Evolutionary conservation across 2,888 invertebrate genomes (phyloP).

Genomic region (Pandemis cinnamomeana): DNA sequence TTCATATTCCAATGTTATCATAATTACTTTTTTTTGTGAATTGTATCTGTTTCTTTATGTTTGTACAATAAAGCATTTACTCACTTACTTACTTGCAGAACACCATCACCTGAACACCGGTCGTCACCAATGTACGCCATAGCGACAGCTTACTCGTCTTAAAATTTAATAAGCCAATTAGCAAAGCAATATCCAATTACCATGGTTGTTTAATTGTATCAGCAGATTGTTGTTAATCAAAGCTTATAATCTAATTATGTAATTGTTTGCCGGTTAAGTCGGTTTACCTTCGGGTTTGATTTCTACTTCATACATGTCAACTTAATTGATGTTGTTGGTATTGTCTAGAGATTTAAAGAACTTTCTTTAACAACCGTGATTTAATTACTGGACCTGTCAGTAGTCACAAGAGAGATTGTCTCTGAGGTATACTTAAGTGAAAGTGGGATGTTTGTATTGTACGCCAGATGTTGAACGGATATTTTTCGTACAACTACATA

Average conservation of each 20-base stretch:
- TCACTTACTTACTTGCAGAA: no score
- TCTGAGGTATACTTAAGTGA: no score
- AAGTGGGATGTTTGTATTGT: no score
- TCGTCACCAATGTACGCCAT: not conserved
- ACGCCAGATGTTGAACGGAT: no score
- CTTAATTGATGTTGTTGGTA: slow-evolving; percentile 1
- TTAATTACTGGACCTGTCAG: not conserved
- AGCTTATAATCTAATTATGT: slow-evolving; percentile 7
- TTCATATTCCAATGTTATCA: no score
- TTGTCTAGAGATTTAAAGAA: not conserved
- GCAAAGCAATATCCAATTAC: slow-evolving; percentile 6
- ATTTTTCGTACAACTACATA: no score
- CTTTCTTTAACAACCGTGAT: not conserved
- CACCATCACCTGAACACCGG: no score
- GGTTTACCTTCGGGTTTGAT: slow-evolving; percentile 1
- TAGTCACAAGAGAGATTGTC: no score
- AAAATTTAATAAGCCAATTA: slow-evolving; percentile 2
- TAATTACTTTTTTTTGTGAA: no score
- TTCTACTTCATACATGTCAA: not conserved
- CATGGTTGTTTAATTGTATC: slow-evolving; percentile 7
- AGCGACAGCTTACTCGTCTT: not conserved
- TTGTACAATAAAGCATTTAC: no score
- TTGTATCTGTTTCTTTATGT: no score
- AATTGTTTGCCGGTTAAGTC: slow-evolving; percentile 8
- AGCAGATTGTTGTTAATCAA: slow-evolving; percentile 15